Evolutionary conservation across 2,888 invertebrate genomes (phyloP).

Genomic region (Catocala sponsa): DNA sequence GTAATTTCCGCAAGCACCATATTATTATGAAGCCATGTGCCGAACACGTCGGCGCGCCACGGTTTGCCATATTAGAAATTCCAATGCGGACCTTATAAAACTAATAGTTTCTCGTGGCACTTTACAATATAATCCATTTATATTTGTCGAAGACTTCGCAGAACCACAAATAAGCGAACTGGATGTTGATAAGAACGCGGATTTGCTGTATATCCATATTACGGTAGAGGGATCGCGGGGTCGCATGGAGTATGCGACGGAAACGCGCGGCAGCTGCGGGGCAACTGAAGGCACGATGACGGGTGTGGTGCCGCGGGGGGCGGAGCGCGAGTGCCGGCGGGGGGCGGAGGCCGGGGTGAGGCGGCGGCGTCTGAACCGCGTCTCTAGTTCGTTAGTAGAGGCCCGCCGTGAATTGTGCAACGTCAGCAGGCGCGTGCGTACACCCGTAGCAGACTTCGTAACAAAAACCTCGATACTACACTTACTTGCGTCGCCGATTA

Average conservation of each 20-base stretch:
- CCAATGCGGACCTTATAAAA: constrained; percentile 85
- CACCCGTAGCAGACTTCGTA: constrained; percentile 54
- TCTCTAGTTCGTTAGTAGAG: constrained; percentile 67
- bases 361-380: constrained; percentile 74
- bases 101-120: constrained; percentile 72
- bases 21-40: constrained; percentile 85
- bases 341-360: constrained; percentile 51
- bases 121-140: constrained; percentile 88
- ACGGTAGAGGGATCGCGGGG: constrained; percentile 74
- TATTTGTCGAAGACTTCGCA: constrained; percentile 84
- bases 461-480: constrained; percentile 62
- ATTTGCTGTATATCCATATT: constrained; percentile 87
- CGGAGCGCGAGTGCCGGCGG: constrained; percentile 31
- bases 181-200: constrained; percentile 82
- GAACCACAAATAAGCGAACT: constrained; percentile 85
- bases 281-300: constrained; percentile 74
- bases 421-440: constrained; percentile 81
- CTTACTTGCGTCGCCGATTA: constrained; percentile 52
- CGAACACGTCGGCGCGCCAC: constrained; percentile 83
- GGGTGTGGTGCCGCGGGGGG: constrained; percentile 55
- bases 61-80: constrained; percentile 82
- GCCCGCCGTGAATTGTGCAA: constrained; percentile 80
- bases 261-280: constrained; percentile 85
- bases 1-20: constrained; percentile 79
- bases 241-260: constrained; percentile 84